Conservation (phyloP, 2,888 invertebrate species). For the Trichogramma dendrolimi region DNA sequence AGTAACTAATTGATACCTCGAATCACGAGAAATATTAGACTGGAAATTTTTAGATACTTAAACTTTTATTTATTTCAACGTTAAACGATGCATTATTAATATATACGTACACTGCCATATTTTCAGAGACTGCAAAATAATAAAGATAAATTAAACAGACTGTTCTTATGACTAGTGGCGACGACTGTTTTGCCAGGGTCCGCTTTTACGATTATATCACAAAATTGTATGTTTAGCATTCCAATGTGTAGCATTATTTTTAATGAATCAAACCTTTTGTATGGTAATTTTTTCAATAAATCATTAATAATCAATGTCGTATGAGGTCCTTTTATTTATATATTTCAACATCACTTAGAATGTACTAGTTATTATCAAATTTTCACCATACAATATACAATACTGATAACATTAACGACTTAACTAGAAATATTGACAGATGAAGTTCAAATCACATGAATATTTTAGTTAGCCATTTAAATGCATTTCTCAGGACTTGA, state of each 20-base stretch:
- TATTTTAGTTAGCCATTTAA: too few relatives aligned
- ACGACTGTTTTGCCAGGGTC: too few relatives aligned
- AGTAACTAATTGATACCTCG: too few relatives aligned
- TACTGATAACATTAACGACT: too few relatives aligned
- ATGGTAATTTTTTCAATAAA: conserved; percentile 21
- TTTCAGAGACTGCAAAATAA: conserved; percentile 17
- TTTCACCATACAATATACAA: too few relatives aligned
- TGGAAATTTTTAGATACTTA: conserved; percentile 6
- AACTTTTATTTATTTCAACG: conserved; percentile 15
- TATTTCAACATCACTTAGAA: too few relatives aligned
- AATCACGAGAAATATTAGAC: too few relatives aligned
- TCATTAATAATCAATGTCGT: conserved; percentile 14
- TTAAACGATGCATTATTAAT: conserved; percentile 16
- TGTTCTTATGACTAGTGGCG: neutral
- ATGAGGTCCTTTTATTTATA: conserved; percentile 1
- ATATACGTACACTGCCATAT: conserved; percentile 20
- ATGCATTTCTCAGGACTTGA: too few relatives aligned
- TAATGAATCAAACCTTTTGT: conserved; percentile 20
- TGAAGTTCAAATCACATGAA: too few relatives aligned
- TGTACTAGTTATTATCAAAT: too few relatives aligned
- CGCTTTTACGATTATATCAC: neutral
- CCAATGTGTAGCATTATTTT: conserved; percentile 18
- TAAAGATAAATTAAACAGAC: conserved; percentile 12
- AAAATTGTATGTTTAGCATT: conserved; percentile 20
- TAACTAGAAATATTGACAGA: too few relatives aligned